These are phyloP conservation scores for Florisuga fusca DNA, from an alignment of 2,797 vertebrate genomes.

Conservation along the genomic window DNA sequence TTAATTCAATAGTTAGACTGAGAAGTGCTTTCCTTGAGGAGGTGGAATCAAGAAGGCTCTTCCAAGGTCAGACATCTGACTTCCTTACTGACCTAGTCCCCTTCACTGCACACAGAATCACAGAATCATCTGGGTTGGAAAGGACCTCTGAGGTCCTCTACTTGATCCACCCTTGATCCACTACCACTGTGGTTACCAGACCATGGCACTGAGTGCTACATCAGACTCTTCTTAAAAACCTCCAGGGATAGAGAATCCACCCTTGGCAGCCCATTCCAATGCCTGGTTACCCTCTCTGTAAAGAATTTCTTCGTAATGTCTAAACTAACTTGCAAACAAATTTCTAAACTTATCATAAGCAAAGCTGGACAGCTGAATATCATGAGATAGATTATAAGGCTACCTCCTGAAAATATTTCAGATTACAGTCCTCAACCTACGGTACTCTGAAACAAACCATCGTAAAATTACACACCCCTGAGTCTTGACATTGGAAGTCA, in stretches of 20 bases:
- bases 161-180: no score
- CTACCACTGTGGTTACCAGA: no score
- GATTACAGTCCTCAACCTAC: neutral
- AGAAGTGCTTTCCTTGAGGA: neutral
- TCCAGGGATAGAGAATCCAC: no score
- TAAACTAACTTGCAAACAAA: neutral
- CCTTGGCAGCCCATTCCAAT: no score
- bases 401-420: neutral
- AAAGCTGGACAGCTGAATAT: neutral
- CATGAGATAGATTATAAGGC: rapidly evolving
- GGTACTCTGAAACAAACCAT: neutral
- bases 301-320: no score
- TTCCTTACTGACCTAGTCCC: neutral
- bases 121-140: no score
- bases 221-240: no score
- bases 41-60: neutral
- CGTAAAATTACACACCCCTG: neutral
- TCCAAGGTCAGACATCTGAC: neutral
- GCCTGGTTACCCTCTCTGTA: no score
- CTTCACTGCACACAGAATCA: neutral
- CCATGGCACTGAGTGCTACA: no score
- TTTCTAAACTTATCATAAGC: neutral
- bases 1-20: neutral
- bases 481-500: neutral
- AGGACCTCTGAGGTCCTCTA: no score